Conservation (phyloP, 2,113 vertebrate genomes). For the Urocynchramus pylzowi region DNA sequence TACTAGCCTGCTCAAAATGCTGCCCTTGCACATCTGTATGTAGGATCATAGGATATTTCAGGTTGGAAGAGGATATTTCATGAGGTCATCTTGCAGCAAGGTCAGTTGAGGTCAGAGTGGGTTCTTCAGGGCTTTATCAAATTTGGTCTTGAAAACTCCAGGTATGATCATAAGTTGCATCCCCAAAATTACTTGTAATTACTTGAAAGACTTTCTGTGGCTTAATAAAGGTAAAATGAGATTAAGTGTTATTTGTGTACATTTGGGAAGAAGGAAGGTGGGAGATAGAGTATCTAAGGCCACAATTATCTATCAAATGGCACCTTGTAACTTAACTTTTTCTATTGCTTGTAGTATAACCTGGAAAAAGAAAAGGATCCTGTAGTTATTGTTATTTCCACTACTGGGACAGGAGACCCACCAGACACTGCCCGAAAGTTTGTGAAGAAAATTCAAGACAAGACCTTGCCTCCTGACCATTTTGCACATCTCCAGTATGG, state of each 20-base stretch:
- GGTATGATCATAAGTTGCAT: not conserved
- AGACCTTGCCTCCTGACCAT: conserved; percentile 72
- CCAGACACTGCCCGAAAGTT: conserved; percentile 87
- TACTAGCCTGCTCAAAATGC: not conserved
- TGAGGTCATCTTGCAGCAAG: not conserved
- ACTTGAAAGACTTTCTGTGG: not conserved
- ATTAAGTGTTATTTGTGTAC: not conserved
- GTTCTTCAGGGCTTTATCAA: not conserved
- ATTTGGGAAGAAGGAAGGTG: not conserved
- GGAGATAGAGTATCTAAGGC: not conserved
- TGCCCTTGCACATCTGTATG: not conserved
- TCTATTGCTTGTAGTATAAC: conserved; percentile 79
- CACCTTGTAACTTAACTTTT: not conserved
- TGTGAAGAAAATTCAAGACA: conserved; percentile 81
- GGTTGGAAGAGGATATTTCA: not conserved
- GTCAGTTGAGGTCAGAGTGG: not conserved
- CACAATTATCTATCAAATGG: not conserved
- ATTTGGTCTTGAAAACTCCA: not conserved
- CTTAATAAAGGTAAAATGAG: not conserved
- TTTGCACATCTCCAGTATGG: conserved; percentile 86
- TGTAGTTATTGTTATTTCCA: conserved; percentile 90
- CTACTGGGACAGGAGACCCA: conserved; percentile 91
- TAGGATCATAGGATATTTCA: not conserved
- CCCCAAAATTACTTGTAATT: not conserved
- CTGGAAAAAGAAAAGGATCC: conserved; percentile 84